Conservation (phyloP, 1,140 invertebrate genomes). For the Drosophila eugracilis region DNA sequence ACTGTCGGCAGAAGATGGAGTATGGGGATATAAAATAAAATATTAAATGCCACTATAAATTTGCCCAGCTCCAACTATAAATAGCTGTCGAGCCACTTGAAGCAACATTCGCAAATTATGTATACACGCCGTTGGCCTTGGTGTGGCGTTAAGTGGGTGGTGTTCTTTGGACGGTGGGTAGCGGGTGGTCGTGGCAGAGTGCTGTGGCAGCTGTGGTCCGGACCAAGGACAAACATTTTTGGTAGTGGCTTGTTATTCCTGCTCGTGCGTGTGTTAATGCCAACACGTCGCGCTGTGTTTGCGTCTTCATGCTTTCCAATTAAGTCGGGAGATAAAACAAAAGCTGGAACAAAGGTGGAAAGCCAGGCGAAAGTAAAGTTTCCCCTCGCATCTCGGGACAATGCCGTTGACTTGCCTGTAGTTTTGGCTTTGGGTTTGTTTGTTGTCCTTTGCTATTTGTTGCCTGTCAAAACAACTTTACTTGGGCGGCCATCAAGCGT, state of each 20-base stretch:
- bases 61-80: constrained; percentile 21
- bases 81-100: constrained; percentile 45
- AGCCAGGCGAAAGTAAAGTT: constrained; percentile 19
- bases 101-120: constrained; percentile 47
- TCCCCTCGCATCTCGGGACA: constrained; percentile 16
- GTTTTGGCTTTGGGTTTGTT: not conserved
- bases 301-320: constrained; percentile 69
- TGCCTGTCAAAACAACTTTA: constrained; percentile 51
- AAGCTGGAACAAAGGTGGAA: constrained; percentile 64
- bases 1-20: constrained; percentile 8
- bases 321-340: constrained; percentile 66
- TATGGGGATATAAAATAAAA: constrained; percentile 21
- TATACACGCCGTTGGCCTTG: constrained; percentile 21
- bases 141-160: constrained; percentile 9
- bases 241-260: constrained; percentile 50
- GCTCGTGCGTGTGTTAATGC: constrained; percentile 57
- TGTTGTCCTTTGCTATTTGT: constrained; percentile 47
- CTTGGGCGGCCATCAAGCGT: constrained; percentile 23
- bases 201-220: constrained; percentile 10
- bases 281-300: constrained; percentile 52
- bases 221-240: constrained; percentile 60
- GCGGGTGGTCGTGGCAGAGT: not conserved
- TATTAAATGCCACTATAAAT: constrained; percentile 46
- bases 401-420: constrained; percentile 18
- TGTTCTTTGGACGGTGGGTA: not conserved